Evolutionary conservation across 2,113 vertebrate species (phyloP), one percentile per base, ranked within the genome.

Genomic region (Phrynosoma platyrhinos): DNA sequence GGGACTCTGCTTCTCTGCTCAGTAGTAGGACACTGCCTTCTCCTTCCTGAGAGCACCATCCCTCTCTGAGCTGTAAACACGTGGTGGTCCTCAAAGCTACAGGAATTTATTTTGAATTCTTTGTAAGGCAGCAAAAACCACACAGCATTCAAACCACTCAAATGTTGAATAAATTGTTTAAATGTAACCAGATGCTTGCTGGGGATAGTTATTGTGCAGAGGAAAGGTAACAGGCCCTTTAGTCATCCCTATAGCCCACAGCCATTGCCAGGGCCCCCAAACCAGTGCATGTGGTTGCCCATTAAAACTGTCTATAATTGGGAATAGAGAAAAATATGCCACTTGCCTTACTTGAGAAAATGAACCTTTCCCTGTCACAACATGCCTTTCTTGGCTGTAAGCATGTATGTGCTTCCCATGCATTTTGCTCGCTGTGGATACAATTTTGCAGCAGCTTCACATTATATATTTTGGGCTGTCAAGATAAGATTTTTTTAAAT

Each of bases 41-140:
- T 85, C n/a, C 89, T 52, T 90, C 36, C 89, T 52, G 87, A 0
- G 0, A 77, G 82, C 53, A 80, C 47, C 0, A 0, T 87, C 75
- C 66, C 13, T 25, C 47, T 79, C 3, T 0, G 68, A 78, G 1
- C 30, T 78, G 74, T 88, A 91, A 94, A 83, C 75, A 79, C 71
- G 66, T 36, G 0, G 0, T 40, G 53, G 32, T 94, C 82, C 85
- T 94, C 85, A 87, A 94, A 92, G 40, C 32, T 83, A 21, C n/a
- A 3, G 21, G 91, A 93, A 92, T 95, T 91, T 64, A 90, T 93
- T 95, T 86, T 89, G 93, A 93, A 95, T 94, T 93, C 90, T 95
- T 95, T 91, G 13, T 85, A 86, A 93, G 90, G 83, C 88, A 95
- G 86, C 88, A 88, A 90, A 95, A 96, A 91, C 90, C 94, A 68